Evolutionary conservation across 2,113 vertebrate species (phyloP), one percentile per base, ranked within the genome.

Genomic region (Indicator indicator): DNA sequence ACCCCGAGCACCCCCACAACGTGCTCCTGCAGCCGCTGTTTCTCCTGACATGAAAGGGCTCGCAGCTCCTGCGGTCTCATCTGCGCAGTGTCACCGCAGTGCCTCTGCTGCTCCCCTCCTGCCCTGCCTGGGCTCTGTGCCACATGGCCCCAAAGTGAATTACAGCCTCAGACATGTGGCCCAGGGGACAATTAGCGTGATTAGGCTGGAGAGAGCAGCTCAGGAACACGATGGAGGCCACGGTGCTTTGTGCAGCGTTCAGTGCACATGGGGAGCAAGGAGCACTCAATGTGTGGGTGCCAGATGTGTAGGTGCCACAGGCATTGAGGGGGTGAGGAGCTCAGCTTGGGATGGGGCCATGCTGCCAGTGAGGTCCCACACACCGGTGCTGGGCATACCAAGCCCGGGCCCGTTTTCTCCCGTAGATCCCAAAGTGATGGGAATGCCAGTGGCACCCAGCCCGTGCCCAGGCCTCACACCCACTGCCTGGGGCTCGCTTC

Each of bases 371-470:
- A 20, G 16, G 19, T 54, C 9, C 30, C 2, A 10, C 20, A 3
- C 23, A 0, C 30, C 0, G 16, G 28, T 2, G 1, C 2, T 11
- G 56, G 24, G 24, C 48, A 32, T 0, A 1, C 38, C 1, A 5
- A 32, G 69, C 32, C 46, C 0, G 0, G 38, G 30, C 40, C 65
- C 1, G 1, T 50, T 65, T 60, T 16, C 54, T 44, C 62, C 60
- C 1, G 2, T 48, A 36, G 28, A 86, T 46, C 9, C 6, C 4
- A 54, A 27, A 0, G 8, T 2, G 16, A n/a, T 70, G 16, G 65
- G 32, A 67, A 74, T 2, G 69, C 27, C 8, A 2, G 11, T 1
- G 1, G 30, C 48, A 16, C 1, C 27, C 18, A 10, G 23, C 48
- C 44, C 4, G 2, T 24, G 38, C 44, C 44, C 40, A 58, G n/a